A percentile compares a stretch with the other conserved stretches of the same genome.
Evolutionary conservation across 2,113 vertebrate species (phyloP).

Genomic region (Corythoichthys intestinalis): DNA sequence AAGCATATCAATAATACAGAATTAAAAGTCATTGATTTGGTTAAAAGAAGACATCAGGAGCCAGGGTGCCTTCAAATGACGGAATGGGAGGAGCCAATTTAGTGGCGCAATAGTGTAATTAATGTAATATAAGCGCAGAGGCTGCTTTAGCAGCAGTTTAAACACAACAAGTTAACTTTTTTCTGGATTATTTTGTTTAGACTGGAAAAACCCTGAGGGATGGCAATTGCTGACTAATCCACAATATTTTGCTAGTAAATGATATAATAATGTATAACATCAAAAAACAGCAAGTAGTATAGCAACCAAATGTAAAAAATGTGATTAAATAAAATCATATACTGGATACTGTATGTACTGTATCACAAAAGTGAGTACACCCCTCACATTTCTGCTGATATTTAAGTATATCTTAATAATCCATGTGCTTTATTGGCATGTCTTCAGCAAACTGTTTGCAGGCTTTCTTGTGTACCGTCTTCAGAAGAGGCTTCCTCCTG

Average conservation of each 20-base stretch:
- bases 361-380: too few species aligned
- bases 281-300: background rate
- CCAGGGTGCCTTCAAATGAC: conserved; percentile 31
- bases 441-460: too few species aligned
- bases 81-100: conserved; percentile 1
- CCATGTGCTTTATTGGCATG: too few species aligned
- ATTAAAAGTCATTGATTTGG: conserved; percentile 75
- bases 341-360: too few species aligned
- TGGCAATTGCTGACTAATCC: background rate
- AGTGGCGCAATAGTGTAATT: conserved; percentile 7
- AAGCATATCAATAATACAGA: conserved; percentile 69
- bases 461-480: too few species aligned
- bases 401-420: too few species aligned
- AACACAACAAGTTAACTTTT: background rate
- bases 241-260: background rate
- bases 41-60: conserved; percentile 41
- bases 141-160: conserved; percentile 4
- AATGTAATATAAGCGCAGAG: conserved; percentile 11
- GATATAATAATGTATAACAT: background rate
- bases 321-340: background rate
- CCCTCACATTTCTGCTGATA: too few species aligned
- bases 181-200: background rate
- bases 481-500: too few species aligned
- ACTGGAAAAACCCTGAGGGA: background rate
- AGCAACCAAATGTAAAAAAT: background rate